These are phyloP conservation scores for Drosophila neotestacea DNA, from an alignment of 2,888 invertebrate genomes.

Conservation along the genomic window DNA sequence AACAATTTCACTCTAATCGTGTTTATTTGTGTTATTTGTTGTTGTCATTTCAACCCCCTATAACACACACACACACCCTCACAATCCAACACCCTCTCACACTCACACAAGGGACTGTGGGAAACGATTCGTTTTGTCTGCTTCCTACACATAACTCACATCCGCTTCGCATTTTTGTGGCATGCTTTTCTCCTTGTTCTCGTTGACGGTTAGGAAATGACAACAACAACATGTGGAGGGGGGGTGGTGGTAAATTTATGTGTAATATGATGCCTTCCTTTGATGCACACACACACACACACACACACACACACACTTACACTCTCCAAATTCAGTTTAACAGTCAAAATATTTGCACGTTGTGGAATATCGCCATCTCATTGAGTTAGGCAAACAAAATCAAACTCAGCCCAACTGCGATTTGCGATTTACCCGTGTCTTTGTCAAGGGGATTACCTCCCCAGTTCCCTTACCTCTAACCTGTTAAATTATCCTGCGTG, in stretches of 20 bases:
- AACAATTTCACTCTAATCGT: slow-evolving; percentile 67
- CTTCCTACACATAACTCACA: slow-evolving; percentile 69
- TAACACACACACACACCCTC: slow-evolving; percentile 5
- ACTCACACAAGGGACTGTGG: slow-evolving; percentile 19
- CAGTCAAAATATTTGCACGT: slow-evolving; percentile 57
- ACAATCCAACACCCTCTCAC: not conserved
- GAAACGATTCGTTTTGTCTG: slow-evolving; percentile 52
- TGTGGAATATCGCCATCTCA: slow-evolving; percentile 52
- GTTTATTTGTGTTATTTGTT: slow-evolving; percentile 56
- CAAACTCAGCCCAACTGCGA: slow-evolving; percentile 43
- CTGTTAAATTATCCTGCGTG: slow-evolving; percentile 39
- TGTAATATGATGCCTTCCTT: slow-evolving; percentile 47
- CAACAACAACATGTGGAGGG: not conserved
- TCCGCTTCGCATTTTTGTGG: slow-evolving; percentile 65
- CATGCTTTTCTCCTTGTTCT: slow-evolving; percentile 25
- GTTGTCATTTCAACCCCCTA: slow-evolving; percentile 37
- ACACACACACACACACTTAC: slow-evolving; percentile 7
- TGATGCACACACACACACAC: slow-evolving; percentile 7
- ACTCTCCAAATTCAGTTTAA: slow-evolving; percentile 50
- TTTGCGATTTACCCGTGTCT: slow-evolving; percentile 18
- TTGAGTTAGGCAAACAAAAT: slow-evolving; percentile 69
- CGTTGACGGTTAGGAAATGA: not conserved
- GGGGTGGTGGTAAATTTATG: slow-evolving; percentile 35
- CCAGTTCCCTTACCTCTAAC: not conserved
- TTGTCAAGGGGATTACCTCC: slow-evolving; percentile 8